Conservation (phyloP, 2,113 vertebrate species). For the Neolamprologus toae region DNA sequence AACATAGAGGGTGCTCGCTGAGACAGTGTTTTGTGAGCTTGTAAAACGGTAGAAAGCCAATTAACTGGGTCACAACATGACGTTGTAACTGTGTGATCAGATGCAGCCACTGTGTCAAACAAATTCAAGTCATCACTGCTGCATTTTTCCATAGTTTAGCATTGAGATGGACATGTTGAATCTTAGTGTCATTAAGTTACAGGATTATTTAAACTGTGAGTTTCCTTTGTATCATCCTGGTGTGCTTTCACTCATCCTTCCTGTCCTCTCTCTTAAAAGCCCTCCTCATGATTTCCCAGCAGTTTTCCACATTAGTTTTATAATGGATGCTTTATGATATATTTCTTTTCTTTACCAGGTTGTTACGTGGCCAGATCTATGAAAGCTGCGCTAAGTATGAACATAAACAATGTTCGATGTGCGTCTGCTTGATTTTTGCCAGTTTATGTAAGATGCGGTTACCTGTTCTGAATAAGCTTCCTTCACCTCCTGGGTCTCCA, state of each 20-base stretch:
- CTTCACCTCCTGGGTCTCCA: slow-evolving; percentile 77
- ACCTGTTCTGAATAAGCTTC: slow-evolving; percentile 86
- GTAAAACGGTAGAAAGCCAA: neutral
- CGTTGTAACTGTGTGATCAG: neutral
- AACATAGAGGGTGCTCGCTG: neutral
- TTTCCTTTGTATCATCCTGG: neutral
- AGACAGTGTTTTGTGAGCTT: neutral
- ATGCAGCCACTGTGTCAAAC: neutral
- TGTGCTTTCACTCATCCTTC: neutral
- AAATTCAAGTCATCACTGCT: neutral
- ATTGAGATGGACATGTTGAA: neutral
- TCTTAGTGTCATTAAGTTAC: neutral
- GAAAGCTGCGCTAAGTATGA: neutral
- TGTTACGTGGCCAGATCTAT: neutral
- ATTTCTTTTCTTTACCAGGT: neutral
- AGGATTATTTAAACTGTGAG: neutral
- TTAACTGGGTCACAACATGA: neutral
- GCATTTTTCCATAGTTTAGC: neutral
- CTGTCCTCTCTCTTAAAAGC: neutral
- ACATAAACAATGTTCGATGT: neutral
- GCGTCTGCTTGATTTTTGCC: neutral
- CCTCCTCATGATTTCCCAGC: neutral
- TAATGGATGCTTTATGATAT: neutral
- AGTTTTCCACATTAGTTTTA: neutral
- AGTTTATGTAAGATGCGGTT: accelerated